A percentile compares a stretch with the other conserved stretches of the same genome.
Evolutionary conservation across 2,797 vertebrate species (phyloP).

Genomic region (Oceanodroma leucorhoa): DNA sequence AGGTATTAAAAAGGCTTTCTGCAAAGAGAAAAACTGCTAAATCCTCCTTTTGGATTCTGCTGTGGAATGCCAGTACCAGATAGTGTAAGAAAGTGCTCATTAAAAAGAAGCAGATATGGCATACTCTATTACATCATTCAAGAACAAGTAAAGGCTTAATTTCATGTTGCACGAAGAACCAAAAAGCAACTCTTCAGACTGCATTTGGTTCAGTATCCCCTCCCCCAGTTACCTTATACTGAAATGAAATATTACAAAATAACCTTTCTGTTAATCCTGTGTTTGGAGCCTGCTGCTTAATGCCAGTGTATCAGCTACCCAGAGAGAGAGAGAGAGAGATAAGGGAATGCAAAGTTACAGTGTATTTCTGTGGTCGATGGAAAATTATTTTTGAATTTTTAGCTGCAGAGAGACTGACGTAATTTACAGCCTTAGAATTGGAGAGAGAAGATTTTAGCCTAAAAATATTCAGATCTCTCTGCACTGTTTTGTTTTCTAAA

Average conservation of each 20-base stretch:
- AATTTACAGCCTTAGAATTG: slow-evolving; percentile 28
- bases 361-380: slow-evolving; percentile 25
- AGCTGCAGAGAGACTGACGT: slow-evolving; percentile 33
- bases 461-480: slow-evolving; percentile 24
- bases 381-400: slow-evolving; percentile 32
- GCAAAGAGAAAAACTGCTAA: neutral
- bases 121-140: neutral
- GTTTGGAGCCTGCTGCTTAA: slow-evolving; percentile 33
- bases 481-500: slow-evolving; percentile 28
- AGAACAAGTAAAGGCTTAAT: neutral
- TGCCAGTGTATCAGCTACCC: neutral
- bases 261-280: slow-evolving; percentile 6
- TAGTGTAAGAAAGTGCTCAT: neutral
- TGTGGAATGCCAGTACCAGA: neutral
- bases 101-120: neutral
- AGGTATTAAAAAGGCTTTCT: slow-evolving; percentile 11
- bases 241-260: neutral
- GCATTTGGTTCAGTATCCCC: neutral
- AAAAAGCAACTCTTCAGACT: neutral
- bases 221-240: neutral
- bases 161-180: neutral
- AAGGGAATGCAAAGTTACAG: neutral
- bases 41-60: neutral
- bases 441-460: neutral
- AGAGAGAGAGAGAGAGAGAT: neutral